Conservation (phyloP, 2,113 vertebrate genomes). For the Oostethus manadensis region DNA sequence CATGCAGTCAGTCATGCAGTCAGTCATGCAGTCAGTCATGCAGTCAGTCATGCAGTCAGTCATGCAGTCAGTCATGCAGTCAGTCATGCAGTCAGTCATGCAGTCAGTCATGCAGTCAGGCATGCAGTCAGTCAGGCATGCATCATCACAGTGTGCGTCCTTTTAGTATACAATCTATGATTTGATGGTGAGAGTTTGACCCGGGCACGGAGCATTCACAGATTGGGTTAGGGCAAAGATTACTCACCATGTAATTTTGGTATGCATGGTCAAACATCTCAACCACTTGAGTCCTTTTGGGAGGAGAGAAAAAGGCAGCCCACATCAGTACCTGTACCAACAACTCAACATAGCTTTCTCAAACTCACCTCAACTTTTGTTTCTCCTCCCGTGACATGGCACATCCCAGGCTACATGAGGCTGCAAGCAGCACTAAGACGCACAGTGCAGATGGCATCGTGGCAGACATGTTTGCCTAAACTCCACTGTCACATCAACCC, state of each 20-base stretch:
- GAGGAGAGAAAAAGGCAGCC: background rate
- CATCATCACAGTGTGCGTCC: too few species aligned
- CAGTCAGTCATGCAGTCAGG: too few species aligned
- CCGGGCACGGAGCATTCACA: background rate
- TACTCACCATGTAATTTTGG: constrained; percentile 96
- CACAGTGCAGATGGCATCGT: constrained; percentile 53
- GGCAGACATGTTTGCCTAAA: constrained; percentile 1
- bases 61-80: too few species aligned
- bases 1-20: too few species aligned
- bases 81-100: too few species aligned
- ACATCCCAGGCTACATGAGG: constrained; percentile 41
- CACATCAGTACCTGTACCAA: background rate
- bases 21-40: too few species aligned
- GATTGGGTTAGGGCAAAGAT: too few species aligned
- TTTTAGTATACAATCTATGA: too few species aligned
- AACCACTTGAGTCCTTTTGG: constrained; percentile 87
- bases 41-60: too few species aligned
- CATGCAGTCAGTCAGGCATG: too few species aligned
- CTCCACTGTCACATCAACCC: constrained; percentile 1
- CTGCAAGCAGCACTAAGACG: constrained; percentile 50
- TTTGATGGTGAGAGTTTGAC: background rate
- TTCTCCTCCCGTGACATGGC: constrained; percentile 72
- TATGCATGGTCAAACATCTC: constrained; percentile 99
- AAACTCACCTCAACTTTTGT: constrained; percentile 63
- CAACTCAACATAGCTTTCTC: background rate